phyloP scores from a whole-genome alignment of 1,140 invertebrate species.

The Stratiolaelaps scimitus region DNA sequence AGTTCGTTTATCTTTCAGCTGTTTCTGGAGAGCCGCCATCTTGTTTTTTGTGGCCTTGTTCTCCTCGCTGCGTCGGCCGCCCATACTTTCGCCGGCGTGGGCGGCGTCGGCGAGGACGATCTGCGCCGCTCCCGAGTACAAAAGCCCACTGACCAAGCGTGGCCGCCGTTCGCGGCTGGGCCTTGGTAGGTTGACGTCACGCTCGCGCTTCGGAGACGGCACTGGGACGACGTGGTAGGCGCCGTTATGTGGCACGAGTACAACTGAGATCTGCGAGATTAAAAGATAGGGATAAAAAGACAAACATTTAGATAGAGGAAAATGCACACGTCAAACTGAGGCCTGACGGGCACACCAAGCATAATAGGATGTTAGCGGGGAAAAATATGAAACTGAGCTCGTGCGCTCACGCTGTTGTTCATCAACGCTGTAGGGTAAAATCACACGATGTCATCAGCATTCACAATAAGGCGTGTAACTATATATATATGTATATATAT shows the following conservation, averaged over 20 bases:
- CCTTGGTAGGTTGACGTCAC: background rate
- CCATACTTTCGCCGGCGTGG: background rate
- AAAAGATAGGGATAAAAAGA: background rate
- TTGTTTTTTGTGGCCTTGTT: slow-evolving; percentile 26
- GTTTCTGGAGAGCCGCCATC: slow-evolving; percentile 24
- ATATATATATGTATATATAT: too few species aligned
- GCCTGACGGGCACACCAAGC: too few species aligned
- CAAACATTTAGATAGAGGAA: too few species aligned
- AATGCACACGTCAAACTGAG: too few species aligned
- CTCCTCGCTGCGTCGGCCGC: slow-evolving; percentile 8
- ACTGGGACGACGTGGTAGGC: slow-evolving; percentile 14
- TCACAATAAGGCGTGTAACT: too few species aligned
- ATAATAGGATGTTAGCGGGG: too few species aligned
- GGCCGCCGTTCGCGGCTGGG: slow-evolving; percentile 1
- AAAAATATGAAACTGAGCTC: too few species aligned
- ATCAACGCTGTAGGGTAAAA: too few species aligned
- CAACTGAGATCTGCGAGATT: slow-evolving; percentile 1
- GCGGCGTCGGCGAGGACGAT: background rate
- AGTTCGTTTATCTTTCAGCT: slow-evolving; percentile 21
- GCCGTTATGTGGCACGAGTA: slow-evolving; percentile 25
- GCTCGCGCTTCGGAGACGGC: slow-evolving; percentile 10
- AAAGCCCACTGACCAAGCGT: background rate
- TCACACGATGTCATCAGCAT: too few species aligned
- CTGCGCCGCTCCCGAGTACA: background rate
- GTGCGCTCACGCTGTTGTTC: too few species aligned